phyloP scores from a whole-genome alignment of 2,113 vertebrate genomes.

The Corythornis cristatus region DNA sequence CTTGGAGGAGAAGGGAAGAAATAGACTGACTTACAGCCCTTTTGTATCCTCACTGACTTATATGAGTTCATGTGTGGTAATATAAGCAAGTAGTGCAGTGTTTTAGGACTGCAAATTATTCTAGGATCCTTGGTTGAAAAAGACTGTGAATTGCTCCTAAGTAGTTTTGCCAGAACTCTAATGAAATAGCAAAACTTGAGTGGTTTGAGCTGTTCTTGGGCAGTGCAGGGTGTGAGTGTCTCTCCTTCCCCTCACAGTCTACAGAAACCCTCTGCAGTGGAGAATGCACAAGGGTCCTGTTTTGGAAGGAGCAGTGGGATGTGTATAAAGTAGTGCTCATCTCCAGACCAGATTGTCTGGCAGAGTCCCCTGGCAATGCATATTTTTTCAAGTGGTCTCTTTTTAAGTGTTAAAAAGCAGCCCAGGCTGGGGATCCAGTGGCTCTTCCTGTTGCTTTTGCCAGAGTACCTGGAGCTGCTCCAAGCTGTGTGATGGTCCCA shows the following conservation, averaged over 20 bases:
- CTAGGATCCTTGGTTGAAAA: neutral
- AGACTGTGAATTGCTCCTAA: neutral
- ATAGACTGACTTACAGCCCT: neutral
- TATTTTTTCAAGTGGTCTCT: neutral
- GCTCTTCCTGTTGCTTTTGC: neutral
- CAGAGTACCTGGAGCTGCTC: neutral
- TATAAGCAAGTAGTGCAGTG: neutral
- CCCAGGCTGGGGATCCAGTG: neutral
- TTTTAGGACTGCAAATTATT: neutral
- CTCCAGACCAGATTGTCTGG: neutral
- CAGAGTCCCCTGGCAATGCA: neutral
- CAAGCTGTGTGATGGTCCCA: neutral
- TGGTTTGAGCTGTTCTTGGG: neutral
- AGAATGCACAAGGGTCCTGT: neutral
- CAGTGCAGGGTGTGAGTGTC: rapidly evolving
- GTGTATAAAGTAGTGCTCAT: neutral
- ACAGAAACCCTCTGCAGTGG: neutral
- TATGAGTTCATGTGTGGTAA: neutral
- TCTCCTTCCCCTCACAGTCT: neutral
- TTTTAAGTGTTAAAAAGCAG: neutral
- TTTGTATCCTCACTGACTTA: neutral
- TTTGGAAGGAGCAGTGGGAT: neutral
- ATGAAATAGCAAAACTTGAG: neutral
- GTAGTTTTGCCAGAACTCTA: neutral
- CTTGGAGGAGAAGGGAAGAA: neutral